Evolutionary conservation across 2,797 vertebrate species (phyloP), one percentile per base, ranked within the genome.

Genomic region (Sarcophilus harrisii): DNA sequence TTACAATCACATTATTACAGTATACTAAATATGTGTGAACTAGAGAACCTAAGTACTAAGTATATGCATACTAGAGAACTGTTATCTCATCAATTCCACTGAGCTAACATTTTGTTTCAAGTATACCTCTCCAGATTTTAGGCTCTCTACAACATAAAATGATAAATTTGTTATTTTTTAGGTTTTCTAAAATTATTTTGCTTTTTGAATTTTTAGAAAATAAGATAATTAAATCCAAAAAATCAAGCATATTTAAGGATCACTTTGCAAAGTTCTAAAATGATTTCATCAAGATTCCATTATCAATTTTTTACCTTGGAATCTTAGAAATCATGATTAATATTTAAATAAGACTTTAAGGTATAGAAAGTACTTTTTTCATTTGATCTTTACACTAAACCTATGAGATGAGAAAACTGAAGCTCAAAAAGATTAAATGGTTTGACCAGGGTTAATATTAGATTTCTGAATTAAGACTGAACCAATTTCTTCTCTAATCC

Each of bases 191-290:
- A n/a, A 66, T n/a, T 95, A 92, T 14, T 96, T 94, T 95, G 59
- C 90, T 59, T 96, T 90, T 96, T 52, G 49, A n/a, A 0, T 96
- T 96, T 96, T 52, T 52, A 94, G 59, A 96, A 91, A 81, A 92
- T 94, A 91, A 95, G 93, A 96, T 81, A 96, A 93, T 90, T 96
- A 93, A 95, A 92, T 90, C 4, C 90, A 59, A 95, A 95, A 92
- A 95, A 55, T 96, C 94, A 96, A 94, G 11, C 59, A 92, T 91
- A n/a, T 94, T 30, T 90, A 95, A 91, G 58, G 92, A 93, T 92
- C 49, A 30, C 18, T 91, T 49, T 28, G 60, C 57, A 91, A 62
- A 52, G 21, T 92, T 96, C 55, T 2, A 73, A 95, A 93, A 57
- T 96, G 66, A 94, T 4, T 54, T 13, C 91, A 97, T 91, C 27